Evolutionary conservation across 2,888 invertebrate species (phyloP).

Genomic region (Lithophane socia): DNA sequence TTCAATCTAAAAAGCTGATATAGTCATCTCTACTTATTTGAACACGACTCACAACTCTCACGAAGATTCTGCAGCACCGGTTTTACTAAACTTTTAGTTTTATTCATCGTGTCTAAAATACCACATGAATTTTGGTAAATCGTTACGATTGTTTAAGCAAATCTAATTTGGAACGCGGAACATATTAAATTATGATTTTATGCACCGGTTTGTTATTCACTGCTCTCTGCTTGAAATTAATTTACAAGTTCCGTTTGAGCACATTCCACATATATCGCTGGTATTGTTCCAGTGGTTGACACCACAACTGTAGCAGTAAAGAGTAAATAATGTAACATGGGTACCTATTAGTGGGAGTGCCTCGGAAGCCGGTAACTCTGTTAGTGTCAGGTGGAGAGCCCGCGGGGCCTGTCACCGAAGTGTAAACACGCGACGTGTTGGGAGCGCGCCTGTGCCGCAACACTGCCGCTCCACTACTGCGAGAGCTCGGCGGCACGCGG

Average conservation of each 20-base stretch:
- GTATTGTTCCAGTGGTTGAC: slow-evolving; percentile 16
- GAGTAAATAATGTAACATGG: slow-evolving; percentile 31
- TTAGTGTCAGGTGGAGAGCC: slow-evolving; percentile 31
- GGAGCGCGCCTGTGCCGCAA: slow-evolving; percentile 48
- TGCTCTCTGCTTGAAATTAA: slow-evolving; percentile 42
- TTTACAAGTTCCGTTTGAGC: slow-evolving; percentile 54
- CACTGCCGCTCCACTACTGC: slow-evolving; percentile 50
- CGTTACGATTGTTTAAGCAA: slow-evolving; percentile 33
- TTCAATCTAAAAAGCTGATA: not conserved
- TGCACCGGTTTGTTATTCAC: slow-evolving; percentile 61
- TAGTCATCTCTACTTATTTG: slow-evolving; percentile 8
- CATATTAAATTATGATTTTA: slow-evolving; percentile 57
- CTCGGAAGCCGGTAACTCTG: slow-evolving; percentile 38
- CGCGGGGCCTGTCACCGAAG: slow-evolving; percentile 35
- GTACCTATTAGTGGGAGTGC: slow-evolving; percentile 58
- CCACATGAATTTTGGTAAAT: slow-evolving; percentile 19
- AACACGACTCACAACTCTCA: slow-evolving; percentile 5
- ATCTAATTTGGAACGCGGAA: slow-evolving; percentile 46
- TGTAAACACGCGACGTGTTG: slow-evolving; percentile 45
- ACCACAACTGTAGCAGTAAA: not conserved
- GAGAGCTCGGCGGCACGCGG: slow-evolving; percentile 45
- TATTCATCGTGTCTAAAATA: not conserved
- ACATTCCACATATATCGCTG: slow-evolving; percentile 18
- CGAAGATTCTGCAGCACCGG: not conserved
- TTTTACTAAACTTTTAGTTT: slow-evolving; percentile 9